Evolutionary conservation across 2,113 vertebrate genomes (phyloP).

Genomic region (Corvus cornix): DNA sequence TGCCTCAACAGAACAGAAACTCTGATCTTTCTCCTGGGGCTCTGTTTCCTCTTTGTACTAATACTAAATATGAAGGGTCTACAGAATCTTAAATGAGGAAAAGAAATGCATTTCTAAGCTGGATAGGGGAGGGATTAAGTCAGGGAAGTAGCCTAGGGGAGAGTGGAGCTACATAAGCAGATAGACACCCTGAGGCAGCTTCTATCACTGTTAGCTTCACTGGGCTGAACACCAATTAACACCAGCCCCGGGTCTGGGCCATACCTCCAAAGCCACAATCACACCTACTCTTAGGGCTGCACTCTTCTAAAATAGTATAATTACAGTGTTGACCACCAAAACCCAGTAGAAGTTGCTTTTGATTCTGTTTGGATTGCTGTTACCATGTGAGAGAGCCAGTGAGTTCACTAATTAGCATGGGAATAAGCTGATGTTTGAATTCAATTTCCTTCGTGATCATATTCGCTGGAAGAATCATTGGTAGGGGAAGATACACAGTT

Average conservation of each 20-base stretch:
- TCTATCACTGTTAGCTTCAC: background rate
- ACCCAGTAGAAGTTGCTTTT: background rate
- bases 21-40: slow-evolving; percentile 53
- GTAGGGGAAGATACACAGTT: background rate
- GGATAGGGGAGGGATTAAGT: slow-evolving; percentile 12
- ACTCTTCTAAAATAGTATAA: background rate
- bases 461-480: background rate
- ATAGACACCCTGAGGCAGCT: background rate
- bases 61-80: slow-evolving; percentile 51
- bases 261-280: background rate
- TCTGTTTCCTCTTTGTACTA: slow-evolving; percentile 26
- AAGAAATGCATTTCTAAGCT: background rate
- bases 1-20: slow-evolving; percentile 38
- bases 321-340: background rate
- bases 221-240: background rate
- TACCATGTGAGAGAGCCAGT: background rate
- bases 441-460: background rate
- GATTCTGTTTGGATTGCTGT: background rate
- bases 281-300: background rate
- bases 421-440: background rate
- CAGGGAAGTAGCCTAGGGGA: background rate
- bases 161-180: background rate
- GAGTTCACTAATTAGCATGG: background rate
- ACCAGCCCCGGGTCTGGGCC: background rate
- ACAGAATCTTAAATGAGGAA: slow-evolving; percentile 12